phyloP scores from a whole-genome alignment of 2,113 vertebrate genomes.

The Azemiops feae region DNA sequence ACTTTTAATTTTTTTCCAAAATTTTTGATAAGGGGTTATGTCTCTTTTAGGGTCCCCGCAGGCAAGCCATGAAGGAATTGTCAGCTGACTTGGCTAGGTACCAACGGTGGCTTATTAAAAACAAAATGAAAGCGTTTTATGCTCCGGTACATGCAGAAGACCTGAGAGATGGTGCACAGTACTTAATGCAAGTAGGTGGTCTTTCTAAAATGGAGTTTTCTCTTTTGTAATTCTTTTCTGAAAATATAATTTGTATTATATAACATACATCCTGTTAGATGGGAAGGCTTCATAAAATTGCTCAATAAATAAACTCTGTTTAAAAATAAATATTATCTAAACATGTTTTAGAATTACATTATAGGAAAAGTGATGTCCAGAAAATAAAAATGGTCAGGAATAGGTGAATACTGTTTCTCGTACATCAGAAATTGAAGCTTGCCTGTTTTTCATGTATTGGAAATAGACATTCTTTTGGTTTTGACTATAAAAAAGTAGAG shows the following conservation, averaged over 20 bases:
- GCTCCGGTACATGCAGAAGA: conserved; percentile 92
- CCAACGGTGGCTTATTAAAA: conserved; percentile 93
- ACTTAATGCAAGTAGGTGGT: conserved; percentile 86
- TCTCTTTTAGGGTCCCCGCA: conserved; percentile 80
- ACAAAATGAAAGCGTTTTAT: conserved; percentile 94
- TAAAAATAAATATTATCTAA: neutral
- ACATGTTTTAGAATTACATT: neutral
- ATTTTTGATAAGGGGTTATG: neutral
- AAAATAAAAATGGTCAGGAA: neutral
- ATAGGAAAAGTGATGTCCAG: neutral
- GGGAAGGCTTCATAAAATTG: neutral
- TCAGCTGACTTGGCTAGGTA: conserved; percentile 84
- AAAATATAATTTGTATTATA: neutral
- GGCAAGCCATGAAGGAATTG: conserved; percentile 92
- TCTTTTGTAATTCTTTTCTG: neutral
- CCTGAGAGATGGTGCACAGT: conserved; percentile 89
- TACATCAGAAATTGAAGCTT: neutral
- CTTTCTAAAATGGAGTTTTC: neutral
- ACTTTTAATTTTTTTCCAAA: neutral
- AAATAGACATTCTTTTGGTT: neutral
- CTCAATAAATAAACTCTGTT: neutral
- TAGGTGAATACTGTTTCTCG: neutral
- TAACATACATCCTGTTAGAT: neutral
- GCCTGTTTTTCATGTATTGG: neutral
- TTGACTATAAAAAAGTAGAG: neutral